A percentile compares a stretch with the other conserved stretches of the same genome.
These are phyloP conservation scores for Amphiura filiformis DNA, from an alignment of 35 echinoderm and acorn worm species.

Conservation along the genomic window DNA sequence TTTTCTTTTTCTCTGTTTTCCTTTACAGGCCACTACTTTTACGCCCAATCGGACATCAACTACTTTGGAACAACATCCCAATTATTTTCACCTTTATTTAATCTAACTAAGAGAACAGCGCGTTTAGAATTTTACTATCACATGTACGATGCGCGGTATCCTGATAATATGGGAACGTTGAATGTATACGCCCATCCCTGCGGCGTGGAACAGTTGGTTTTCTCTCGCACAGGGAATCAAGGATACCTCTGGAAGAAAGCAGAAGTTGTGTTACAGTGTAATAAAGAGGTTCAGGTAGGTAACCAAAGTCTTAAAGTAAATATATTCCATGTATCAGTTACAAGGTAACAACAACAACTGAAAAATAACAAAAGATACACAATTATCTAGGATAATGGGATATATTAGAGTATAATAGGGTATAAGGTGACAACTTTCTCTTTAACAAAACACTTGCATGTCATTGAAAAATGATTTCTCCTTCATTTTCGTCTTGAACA, in stretches of 20 bases:
- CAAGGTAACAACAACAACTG: not conserved
- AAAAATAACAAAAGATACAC: not conserved
- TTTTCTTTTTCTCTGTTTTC: not conserved
- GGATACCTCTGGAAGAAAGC: conserved; percentile 10
- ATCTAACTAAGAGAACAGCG: not conserved
- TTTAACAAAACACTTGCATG: not conserved
- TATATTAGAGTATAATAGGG: not conserved
- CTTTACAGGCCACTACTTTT: conserved; percentile 19
- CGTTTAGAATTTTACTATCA: conserved; percentile 41
- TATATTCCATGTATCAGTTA: not conserved
- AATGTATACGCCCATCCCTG: conserved; percentile 22
- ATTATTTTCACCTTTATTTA: not conserved
- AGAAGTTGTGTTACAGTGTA: not conserved
- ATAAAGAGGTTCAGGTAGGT: not conserved
- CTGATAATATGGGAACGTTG: conserved; percentile 25
- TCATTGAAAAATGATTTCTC: not conserved
- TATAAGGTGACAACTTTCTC: not conserved
- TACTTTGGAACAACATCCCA: not conserved
- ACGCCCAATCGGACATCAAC: conserved; percentile 17
- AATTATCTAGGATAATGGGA: not conserved
- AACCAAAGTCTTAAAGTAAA: not conserved
- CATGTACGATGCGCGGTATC: conserved; percentile 13
- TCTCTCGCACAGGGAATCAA: not conserved
- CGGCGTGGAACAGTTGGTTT: not conserved
- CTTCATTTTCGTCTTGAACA: not conserved